phyloP scores from a whole-genome alignment of 2,797 vertebrate genomes.

The Siniperca undulata region DNA sequence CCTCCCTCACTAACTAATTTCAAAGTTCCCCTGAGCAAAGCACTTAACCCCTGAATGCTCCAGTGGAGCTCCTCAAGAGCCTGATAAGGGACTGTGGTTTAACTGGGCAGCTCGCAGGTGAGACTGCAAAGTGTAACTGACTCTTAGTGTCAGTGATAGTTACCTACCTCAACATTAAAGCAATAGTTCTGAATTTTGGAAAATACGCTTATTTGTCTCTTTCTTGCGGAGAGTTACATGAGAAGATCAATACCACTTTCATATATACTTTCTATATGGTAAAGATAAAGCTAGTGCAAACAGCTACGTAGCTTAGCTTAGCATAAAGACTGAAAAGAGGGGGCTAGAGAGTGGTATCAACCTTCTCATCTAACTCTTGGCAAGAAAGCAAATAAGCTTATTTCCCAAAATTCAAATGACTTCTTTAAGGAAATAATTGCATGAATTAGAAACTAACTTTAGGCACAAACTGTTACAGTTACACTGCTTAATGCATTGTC shows the following conservation, averaged over 20 bases:
- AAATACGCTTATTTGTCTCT: background rate
- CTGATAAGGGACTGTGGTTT: conserved; percentile 42
- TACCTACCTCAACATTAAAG: background rate
- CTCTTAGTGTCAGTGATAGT: conserved; percentile 11
- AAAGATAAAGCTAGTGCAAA: background rate
- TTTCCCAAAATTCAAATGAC: background rate
- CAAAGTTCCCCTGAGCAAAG: conserved; percentile 48
- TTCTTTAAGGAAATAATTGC: background rate
- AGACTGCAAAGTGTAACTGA: conserved; percentile 20
- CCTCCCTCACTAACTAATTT: conserved; percentile 48
- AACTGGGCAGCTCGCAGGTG: conserved; percentile 30
- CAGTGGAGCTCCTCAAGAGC: conserved; percentile 38
- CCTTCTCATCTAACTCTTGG: background rate
- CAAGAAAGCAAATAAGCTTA: background rate
- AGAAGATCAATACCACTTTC: background rate
- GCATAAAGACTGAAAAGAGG: no score
- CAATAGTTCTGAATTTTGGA: background rate
- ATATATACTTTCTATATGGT: no score
- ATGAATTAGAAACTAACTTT: conserved; percentile 3
- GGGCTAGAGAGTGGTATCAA: conserved; percentile 2
- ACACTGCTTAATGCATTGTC: background rate
- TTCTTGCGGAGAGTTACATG: background rate
- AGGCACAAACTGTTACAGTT: background rate
- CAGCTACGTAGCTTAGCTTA: background rate
- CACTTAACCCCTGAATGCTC: conserved; percentile 51